phyloP scores from a whole-genome alignment of 1,140 invertebrate species.

The Polyergus mexicanus region DNA sequence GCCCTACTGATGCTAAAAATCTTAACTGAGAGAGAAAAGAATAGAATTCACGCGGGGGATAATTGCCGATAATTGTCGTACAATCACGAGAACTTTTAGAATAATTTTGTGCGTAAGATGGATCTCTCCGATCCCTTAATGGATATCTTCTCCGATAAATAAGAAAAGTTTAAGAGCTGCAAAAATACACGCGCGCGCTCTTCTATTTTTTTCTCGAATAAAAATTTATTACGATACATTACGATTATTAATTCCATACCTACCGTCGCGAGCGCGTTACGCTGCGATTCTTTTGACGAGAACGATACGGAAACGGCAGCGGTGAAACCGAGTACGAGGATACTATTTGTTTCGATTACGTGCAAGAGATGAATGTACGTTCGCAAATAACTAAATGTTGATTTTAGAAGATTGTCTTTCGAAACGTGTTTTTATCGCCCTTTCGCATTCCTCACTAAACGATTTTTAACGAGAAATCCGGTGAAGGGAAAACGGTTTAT shows the following conservation, averaged over 20 bases:
- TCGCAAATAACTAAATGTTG: conserved; percentile 59
- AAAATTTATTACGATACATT: conserved; percentile 10
- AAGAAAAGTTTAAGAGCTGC: not conserved
- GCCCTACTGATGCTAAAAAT: conserved; percentile 26
- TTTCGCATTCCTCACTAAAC: conserved; percentile 48
- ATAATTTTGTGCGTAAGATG: not conserved
- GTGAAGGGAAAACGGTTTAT: conserved; percentile 20
- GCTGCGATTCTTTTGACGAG: not conserved
- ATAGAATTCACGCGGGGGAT: not conserved
- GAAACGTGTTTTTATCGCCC: conserved; percentile 47
- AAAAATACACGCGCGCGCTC: not conserved
- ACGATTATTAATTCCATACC: not conserved
- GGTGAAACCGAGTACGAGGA: not conserved
- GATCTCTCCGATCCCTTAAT: not conserved
- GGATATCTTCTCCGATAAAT: conserved; percentile 4
- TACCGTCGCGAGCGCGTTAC: not conserved
- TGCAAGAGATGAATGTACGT: conserved; percentile 49
- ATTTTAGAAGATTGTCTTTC: conserved; percentile 62
- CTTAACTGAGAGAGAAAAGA: conserved; percentile 17
- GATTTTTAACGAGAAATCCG: conserved; percentile 42
- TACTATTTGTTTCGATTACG: conserved; percentile 61
- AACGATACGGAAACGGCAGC: not conserved
- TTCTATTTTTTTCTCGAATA: not conserved
- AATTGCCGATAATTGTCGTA: conserved; percentile 25
- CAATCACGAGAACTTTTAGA: conserved; percentile 6